These are phyloP conservation scores for Temnothorax rugatulus DNA, from an alignment of 2,888 invertebrate species.

Conservation along the genomic window DNA sequence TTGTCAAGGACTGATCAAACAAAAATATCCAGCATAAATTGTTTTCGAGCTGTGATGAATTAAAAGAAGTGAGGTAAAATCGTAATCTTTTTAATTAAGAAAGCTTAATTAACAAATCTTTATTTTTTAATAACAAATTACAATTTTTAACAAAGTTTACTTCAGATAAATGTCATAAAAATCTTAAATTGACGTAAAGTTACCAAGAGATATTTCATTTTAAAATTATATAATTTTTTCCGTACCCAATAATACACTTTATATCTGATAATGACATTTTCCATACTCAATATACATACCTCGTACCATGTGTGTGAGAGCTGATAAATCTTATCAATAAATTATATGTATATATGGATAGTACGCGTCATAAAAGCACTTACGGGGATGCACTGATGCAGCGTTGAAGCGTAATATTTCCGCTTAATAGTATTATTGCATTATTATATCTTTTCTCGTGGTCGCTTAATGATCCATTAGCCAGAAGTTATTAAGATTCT, in stretches of 20 bases:
- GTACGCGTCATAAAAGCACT: not conserved
- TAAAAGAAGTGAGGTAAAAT: not conserved
- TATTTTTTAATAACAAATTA: not conserved
- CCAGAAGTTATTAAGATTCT: not conserved
- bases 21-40: not conserved
- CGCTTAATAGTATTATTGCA: slow-evolving; percentile 17
- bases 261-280: not conserved
- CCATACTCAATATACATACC: not conserved
- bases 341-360: not conserved
- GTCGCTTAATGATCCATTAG: slow-evolving; percentile 8
- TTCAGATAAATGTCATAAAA: not conserved
- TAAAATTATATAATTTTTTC: not conserved
- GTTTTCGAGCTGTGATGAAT: not conserved
- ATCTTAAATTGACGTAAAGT: not conserved
- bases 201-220: not conserved
- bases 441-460: not conserved
- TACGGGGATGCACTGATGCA: not conserved
- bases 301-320: not conserved
- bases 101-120: too few relatives aligned
- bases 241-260: not conserved
- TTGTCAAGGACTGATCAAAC: not conserved
- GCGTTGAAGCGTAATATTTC: not conserved
- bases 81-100: not conserved
- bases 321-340: slow-evolving; percentile 27
- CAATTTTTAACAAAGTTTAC: not conserved